Evolutionary conservation across 2,113 vertebrate genomes (phyloP).

Genomic region (Ceyx cyanopectus): DNA sequence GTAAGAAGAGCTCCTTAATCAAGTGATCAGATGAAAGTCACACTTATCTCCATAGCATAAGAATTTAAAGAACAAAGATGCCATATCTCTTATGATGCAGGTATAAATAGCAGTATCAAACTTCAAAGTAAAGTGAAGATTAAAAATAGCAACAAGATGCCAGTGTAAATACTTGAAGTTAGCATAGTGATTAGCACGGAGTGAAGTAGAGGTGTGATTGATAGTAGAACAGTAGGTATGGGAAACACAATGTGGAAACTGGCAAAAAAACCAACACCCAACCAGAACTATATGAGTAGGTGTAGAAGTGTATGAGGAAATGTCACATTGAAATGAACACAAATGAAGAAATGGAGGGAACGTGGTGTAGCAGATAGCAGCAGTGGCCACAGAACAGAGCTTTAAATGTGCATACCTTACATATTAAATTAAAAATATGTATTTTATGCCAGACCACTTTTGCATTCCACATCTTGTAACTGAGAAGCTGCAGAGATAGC

Average conservation of each 20-base stretch:
- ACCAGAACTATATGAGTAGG: not conserved
- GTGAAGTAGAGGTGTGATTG: not conserved
- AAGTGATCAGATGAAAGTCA: not conserved
- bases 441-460: not conserved
- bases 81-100: not conserved
- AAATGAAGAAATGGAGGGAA: not conserved
- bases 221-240: not conserved
- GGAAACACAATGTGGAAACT: not conserved
- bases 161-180: not conserved
- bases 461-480: not conserved
- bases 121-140: not conserved
- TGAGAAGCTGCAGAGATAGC: not conserved
- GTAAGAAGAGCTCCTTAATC: not conserved
- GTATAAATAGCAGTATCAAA: not conserved
- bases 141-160: not conserved
- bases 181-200: not conserved
- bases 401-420: not conserved
- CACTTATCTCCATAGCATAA: not conserved
- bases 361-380: not conserved
- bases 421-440: not conserved
- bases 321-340: not conserved
- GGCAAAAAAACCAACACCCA: not conserved
- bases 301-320: not conserved
- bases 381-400: not conserved
- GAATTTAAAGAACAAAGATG: not conserved